Conservation (phyloP, 2,888 invertebrate genomes). For the Neocrepidodera transversa region DNA sequence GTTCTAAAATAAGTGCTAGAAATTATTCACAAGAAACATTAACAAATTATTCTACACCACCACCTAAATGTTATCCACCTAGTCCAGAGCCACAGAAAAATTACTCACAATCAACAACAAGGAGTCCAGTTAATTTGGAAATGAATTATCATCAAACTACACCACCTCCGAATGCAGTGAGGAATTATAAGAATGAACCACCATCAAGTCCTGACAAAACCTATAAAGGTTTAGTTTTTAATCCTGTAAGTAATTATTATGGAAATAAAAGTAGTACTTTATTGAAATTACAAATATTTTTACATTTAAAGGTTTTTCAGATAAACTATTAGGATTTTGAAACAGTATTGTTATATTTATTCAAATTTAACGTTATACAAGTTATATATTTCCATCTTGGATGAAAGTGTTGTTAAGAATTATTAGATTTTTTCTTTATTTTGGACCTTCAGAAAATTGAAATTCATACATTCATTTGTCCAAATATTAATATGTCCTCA, state of each 20-base stretch:
- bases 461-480: too few species aligned
- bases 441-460: too few species aligned
- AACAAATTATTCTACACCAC: background rate
- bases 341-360: too few species aligned
- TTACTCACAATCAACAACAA: background rate
- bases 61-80: background rate
- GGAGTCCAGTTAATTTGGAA: background rate
- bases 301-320: too few species aligned
- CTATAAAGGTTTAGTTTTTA: background rate
- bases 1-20: background rate
- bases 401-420: too few species aligned
- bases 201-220: background rate
- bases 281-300: background rate
- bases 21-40: background rate
- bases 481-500: too few species aligned
- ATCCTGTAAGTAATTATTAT: background rate
- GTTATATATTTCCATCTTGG: too few species aligned
- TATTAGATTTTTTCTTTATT: too few species aligned
- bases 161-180: background rate
- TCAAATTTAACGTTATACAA: too few species aligned
- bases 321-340: too few species aligned
- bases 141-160: background rate
- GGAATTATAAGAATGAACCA: conserved; percentile 1
- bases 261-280: background rate
- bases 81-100: background rate